Base-by-base conservation (phyloP, 1,140 invertebrate genomes). In the Pararge aegeria region DNA sequence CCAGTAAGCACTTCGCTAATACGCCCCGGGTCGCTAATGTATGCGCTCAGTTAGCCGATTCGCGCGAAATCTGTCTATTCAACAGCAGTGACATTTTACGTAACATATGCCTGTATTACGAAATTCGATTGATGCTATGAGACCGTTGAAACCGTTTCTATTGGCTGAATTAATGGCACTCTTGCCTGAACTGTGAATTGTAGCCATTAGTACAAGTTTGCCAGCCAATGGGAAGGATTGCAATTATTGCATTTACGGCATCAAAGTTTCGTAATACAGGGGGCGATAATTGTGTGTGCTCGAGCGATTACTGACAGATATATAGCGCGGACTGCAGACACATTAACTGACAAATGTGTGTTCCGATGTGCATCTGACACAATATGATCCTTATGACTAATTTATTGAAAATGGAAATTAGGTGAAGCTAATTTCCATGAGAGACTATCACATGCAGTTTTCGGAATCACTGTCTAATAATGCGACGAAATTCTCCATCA, bases 1-100 rank as follows among this genome's bases (percentile, higher is more conserved):
- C 27, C 54, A 48, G 13, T 56, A n/a, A n/a, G n/a, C n/a, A 51
- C 37, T 19, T 37, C 30, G 29, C 34, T 62, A 62, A 62, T 56
- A 56, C 20, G 54, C 42, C 49, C 64, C 52, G 51, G 51, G 60
- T 24, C 59, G 73, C 74, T 82, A 84, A 84, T 77, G 64, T 67
- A 49, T 49, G 61, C 61, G 49, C 55, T 30, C 52, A 54, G 51
- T 61, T 61, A 61, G 46, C 50, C 42, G 52, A 61, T 40, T 44
- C 13, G 27, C 34, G 54, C 38, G 54, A 52, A 62, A 52, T 62
- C 52, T 68, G 64, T 63, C 74, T 73, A 70, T 78, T 79, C 68
- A 75, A 70, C 70, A 57, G 66, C 21, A 49, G 55, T 73, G 67
- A 66, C 68, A 58, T 67, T 73, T 63, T 64, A 70, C 64, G 68